Evolutionary conservation across 1,140 invertebrate genomes (phyloP).

Genomic region (Aphelinus certus): DNA sequence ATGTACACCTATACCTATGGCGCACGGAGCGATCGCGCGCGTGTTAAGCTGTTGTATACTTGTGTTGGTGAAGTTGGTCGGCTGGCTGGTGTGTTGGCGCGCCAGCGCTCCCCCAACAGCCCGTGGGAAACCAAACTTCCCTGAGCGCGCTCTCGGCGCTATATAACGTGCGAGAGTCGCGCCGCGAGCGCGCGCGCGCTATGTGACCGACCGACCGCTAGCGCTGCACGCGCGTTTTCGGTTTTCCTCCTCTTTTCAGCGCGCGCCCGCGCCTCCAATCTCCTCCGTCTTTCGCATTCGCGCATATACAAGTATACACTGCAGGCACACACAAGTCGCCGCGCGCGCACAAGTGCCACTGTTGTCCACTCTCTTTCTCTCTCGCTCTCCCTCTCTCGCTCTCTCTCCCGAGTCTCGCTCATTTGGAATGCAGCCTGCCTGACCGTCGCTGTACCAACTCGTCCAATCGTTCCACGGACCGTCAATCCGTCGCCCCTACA

Average conservation of each 20-base stretch:
- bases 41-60: too few species aligned
- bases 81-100: too few species aligned
- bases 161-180: not conserved
- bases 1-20: too few species aligned
- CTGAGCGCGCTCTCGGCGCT: too few species aligned
- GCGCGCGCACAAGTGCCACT: constrained; percentile 13
- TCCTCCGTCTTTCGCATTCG: constrained; percentile 1
- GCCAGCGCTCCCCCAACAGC: too few species aligned
- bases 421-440: not conserved
- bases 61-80: too few species aligned
- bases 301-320: constrained; percentile 1
- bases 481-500: too few species aligned
- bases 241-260: constrained; percentile 1
- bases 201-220: not conserved
- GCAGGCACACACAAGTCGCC: too few species aligned
- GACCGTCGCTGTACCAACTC: too few species aligned
- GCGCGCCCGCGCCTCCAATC: not conserved
- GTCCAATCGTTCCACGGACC: too few species aligned
- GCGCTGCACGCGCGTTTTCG: constrained; percentile 1
- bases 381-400: not conserved
- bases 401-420: constrained; percentile 14
- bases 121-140: too few species aligned
- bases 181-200: not conserved
- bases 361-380: constrained; percentile 11
- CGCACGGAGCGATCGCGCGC: too few species aligned